Conservation (phyloP, 2,113 vertebrate genomes). For the Otis tarda region DNA sequence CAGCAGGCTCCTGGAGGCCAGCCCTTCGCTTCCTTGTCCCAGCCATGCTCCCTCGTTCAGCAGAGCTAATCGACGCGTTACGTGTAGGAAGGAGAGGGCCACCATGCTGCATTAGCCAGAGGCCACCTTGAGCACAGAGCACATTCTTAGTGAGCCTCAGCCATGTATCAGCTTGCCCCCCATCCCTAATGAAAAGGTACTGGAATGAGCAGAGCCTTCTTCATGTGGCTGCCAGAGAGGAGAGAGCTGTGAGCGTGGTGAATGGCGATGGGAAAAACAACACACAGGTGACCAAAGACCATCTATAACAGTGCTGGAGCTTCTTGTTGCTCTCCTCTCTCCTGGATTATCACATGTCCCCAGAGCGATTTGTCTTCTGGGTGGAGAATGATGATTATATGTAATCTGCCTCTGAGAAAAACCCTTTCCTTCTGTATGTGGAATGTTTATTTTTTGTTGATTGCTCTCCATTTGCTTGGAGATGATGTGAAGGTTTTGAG, state of each 20-base stretch:
- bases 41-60: fast-evolving
- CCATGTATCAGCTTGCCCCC: background rate
- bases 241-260: background rate
- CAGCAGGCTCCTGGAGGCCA: background rate
- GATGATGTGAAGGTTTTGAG: background rate
- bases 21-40: background rate
- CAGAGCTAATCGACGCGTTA: background rate
- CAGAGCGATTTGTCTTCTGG: background rate
- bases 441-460: background rate
- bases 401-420: background rate
- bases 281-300: background rate
- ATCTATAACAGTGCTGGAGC: background rate
- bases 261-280: background rate
- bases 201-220: background rate
- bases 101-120: background rate
- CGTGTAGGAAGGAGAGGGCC: background rate
- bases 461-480: background rate
- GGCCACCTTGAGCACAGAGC: fast-evolving
- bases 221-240: background rate
- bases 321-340: background rate
- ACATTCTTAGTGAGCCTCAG: background rate
- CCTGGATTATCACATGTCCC: background rate
- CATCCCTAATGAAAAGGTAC: background rate
- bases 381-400: background rate
- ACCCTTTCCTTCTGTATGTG: background rate